phyloP scores from a whole-genome alignment of 2,797 vertebrate genomes.

The Rhinoraja longicauda region DNA sequence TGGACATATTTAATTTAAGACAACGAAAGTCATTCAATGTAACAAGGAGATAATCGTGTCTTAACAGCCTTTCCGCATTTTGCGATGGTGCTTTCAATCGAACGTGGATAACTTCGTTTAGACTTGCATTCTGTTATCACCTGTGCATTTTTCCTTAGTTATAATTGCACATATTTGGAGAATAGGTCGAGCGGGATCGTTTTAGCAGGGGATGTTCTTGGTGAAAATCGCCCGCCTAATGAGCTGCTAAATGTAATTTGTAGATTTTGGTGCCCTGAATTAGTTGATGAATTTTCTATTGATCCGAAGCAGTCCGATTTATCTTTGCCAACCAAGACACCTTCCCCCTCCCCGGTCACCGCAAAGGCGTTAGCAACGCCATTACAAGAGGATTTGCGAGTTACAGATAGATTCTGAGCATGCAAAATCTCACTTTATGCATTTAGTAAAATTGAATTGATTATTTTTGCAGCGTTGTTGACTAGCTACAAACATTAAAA shows the following conservation, averaged over 20 bases:
- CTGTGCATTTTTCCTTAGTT: background rate
- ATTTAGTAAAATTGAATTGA: background rate
- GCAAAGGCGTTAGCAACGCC: conserved; percentile 45
- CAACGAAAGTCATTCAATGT: conserved; percentile 29
- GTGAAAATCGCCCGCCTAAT: conserved; percentile 55
- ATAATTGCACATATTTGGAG: background rate
- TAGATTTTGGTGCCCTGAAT: conserved; percentile 80
- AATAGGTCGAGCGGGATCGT: background rate
- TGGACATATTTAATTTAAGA: background rate
- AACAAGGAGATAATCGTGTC: background rate
- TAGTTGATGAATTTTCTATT: conserved; percentile 95
- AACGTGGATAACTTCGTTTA: conserved; percentile 27
- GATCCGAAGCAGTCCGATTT: conserved; percentile 81
- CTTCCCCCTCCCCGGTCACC: background rate
- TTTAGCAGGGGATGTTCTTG: background rate
- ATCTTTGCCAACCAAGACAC: conserved; percentile 75
- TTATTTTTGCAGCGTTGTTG: background rate
- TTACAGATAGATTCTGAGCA: background rate
- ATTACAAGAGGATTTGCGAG: conserved; percentile 46
- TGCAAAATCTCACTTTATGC: background rate
- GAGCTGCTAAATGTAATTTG: conserved; percentile 72
- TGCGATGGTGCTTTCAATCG: background rate
- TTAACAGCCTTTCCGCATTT: background rate
- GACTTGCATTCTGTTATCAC: background rate
- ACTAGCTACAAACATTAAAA: background rate